Percentiles rank a stretch among this genome's conserved stretches.
phyloP scores from a whole-genome alignment of 2,113 vertebrate genomes.

The Lycaon pictus region DNA sequence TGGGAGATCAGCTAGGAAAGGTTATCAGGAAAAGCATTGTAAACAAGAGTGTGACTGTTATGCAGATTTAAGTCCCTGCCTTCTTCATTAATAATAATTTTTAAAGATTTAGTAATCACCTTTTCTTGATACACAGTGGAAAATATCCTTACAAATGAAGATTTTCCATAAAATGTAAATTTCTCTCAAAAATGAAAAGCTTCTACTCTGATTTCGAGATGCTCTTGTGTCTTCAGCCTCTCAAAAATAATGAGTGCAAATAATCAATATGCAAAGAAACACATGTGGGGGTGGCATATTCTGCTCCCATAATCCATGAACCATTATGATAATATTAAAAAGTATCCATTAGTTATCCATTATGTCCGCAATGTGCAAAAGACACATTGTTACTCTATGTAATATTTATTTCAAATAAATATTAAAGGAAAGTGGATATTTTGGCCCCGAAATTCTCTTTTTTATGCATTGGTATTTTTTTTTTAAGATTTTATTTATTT shows the following conservation, averaged over 20 bases:
- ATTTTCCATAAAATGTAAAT: neutral
- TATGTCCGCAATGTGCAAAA: neutral
- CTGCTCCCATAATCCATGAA: neutral
- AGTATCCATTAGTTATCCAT: neutral
- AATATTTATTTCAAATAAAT: slow-evolving; percentile 15
- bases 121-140: neutral
- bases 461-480: neutral
- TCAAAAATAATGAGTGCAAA: neutral
- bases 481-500: too few species aligned
- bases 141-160: neutral
- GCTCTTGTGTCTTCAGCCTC: neutral
- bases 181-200: neutral
- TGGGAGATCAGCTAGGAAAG: neutral
- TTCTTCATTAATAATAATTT: neutral
- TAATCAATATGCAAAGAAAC: neutral
- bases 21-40: neutral
- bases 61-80: neutral
- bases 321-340: neutral
- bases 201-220: neutral
- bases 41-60: neutral
- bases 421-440: neutral
- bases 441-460: neutral
- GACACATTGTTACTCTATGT: neutral
- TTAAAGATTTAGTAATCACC: neutral
- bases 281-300: neutral